These are phyloP conservation scores for Agapostemon virescens DNA, from an alignment of 2,888 invertebrate genomes.

Conservation along the genomic window DNA sequence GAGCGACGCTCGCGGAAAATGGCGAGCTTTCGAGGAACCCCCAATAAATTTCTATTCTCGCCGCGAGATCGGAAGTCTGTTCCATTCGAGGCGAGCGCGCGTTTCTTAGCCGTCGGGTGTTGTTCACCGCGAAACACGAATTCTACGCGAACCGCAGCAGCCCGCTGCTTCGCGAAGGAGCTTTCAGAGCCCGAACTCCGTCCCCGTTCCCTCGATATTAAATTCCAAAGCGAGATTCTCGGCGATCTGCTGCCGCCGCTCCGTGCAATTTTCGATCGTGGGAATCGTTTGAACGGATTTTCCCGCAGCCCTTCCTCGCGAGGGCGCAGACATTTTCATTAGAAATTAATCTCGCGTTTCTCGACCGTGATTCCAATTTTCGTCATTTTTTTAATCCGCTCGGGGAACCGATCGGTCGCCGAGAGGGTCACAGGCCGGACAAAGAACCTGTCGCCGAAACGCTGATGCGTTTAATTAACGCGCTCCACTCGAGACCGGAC, in stretches of 20 bases:
- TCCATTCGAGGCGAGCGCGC: slow-evolving; percentile 15
- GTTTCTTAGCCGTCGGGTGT: slow-evolving; percentile 8
- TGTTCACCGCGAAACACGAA: slow-evolving; percentile 7
- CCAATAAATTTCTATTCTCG: slow-evolving; percentile 50
- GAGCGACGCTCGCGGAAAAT: slow-evolving; percentile 24
- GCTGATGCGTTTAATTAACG: slow-evolving; percentile 59
- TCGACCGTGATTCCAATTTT: background rate
- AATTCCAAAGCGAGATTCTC: slow-evolving; percentile 4
- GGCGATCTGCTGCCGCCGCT: slow-evolving; percentile 1
- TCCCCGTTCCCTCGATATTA: background rate
- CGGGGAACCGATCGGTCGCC: background rate
- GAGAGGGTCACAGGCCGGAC: no score
- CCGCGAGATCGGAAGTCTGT: slow-evolving; percentile 8
- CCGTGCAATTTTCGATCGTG: background rate
- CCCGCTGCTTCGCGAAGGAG: background rate
- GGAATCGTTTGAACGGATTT: background rate
- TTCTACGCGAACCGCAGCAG: slow-evolving; percentile 1
- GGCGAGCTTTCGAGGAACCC: slow-evolving; percentile 39
- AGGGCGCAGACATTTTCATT: background rate
- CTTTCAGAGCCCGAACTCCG: background rate
- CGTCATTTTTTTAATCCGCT: background rate
- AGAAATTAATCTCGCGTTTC: background rate
- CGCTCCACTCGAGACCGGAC: slow-evolving; percentile 36
- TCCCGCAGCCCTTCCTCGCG: background rate
- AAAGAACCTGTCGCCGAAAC: slow-evolving; percentile 33